phyloP scores from a whole-genome alignment of 1,140 invertebrate species.

The Solen grandis region DNA sequence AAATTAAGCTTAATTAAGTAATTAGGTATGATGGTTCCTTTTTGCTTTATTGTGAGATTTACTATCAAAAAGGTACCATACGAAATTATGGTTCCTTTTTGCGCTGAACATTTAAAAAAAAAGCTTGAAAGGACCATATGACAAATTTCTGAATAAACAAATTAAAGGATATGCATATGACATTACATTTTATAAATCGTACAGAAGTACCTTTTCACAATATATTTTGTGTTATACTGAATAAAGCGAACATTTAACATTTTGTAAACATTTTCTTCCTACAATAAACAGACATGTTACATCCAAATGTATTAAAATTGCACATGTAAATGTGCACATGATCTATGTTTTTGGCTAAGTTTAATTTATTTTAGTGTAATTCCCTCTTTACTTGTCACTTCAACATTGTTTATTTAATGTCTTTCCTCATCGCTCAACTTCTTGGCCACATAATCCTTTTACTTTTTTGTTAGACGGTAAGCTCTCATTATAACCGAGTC shows the following conservation, averaged over 20 bases:
- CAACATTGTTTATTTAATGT: constrained; percentile 23
- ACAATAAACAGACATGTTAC: constrained; percentile 4
- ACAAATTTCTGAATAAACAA: constrained; percentile 20
- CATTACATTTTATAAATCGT: constrained; percentile 28
- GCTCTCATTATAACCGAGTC: constrained; percentile 15
- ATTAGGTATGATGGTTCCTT: constrained; percentile 39
- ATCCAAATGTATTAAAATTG: background rate
- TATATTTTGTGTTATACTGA: constrained; percentile 12
- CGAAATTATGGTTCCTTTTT: constrained; percentile 22
- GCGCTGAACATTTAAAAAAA: background rate
- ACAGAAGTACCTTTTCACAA: constrained; percentile 4
- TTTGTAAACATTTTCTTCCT: background rate
- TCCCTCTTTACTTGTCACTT: background rate
- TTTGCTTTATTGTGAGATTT: constrained; percentile 23
- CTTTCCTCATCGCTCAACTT: constrained; percentile 18
- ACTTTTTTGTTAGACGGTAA: constrained; percentile 30
- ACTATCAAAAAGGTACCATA: constrained; percentile 44
- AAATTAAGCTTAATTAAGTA: constrained; percentile 21
- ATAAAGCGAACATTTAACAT: background rate
- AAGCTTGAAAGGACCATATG: constrained; percentile 21
- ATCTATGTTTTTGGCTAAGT: background rate
- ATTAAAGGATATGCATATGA: constrained; percentile 4
- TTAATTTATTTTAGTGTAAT: background rate
- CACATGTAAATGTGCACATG: constrained; percentile 2
- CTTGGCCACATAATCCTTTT: constrained; percentile 36